These are phyloP conservation scores for Battus philenor DNA, from an alignment of 1,140 invertebrate species.

Conservation along the genomic window DNA sequence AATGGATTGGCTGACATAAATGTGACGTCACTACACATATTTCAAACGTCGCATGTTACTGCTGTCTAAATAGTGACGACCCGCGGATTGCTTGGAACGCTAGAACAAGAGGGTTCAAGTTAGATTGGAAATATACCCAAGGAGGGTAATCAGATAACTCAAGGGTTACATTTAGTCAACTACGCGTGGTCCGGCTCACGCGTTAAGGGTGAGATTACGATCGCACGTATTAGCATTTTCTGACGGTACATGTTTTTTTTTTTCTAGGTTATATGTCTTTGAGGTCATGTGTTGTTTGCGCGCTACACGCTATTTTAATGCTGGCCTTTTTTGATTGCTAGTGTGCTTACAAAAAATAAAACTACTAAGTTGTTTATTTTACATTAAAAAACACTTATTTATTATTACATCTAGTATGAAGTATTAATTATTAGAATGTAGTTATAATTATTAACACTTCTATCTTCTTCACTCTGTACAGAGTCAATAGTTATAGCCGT, in stretches of 20 bases:
- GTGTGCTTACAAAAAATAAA: constrained; percentile 12
- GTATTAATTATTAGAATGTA: too few species aligned
- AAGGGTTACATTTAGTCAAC: constrained; percentile 59
- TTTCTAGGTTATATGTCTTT: constrained; percentile 40
- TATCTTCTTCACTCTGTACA: too few species aligned
- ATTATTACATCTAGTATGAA: too few species aligned
- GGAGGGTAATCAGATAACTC: constrained; percentile 63
- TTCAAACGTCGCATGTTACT: constrained; percentile 60
- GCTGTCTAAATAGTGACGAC: constrained; percentile 28
- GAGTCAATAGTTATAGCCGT: too few species aligned
- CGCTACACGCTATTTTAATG: constrained; percentile 42
- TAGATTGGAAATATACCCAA: constrained; percentile 26
- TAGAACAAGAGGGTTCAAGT: constrained; percentile 20
- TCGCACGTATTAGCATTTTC: constrained; percentile 66
- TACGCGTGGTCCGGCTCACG: constrained; percentile 64
- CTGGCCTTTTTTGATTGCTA: constrained; percentile 22
- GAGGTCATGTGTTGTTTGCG: constrained; percentile 57
- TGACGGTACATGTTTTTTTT: constrained; percentile 32
- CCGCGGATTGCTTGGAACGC: background rate
- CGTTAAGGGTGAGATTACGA: constrained; percentile 53
- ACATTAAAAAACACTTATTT: too few species aligned
- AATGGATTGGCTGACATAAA: constrained; percentile 75
- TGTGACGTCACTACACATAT: constrained; percentile 73
- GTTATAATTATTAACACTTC: too few species aligned
- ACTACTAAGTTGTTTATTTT: too few species aligned